Evolutionary conservation across 2,113 vertebrate genomes (phyloP), one percentile per base, ranked within the genome.

Genomic region (Tachysurus vachellii): DNA sequence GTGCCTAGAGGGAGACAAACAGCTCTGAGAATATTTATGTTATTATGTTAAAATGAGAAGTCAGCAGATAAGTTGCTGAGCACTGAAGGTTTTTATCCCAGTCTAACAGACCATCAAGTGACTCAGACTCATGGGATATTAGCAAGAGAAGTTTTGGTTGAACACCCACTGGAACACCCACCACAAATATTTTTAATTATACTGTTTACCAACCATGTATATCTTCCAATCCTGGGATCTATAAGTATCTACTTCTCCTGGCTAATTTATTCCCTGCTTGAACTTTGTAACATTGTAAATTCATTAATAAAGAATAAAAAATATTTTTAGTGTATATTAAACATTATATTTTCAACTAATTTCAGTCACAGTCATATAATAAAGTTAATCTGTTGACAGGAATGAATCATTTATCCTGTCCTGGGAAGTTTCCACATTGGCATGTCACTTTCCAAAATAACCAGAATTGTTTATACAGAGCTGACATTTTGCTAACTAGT

Each of bases 21-120:
- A 82, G 56, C 82, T 47, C 76, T 56, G 61, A 84, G 80, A 85
- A 80, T 75, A 50, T 82, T 85, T 54, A 62, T n/a, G 82, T 59
- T 87, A 26, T 42, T 21, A 85, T 89, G 87, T 81, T 81, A 89
- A 89, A 79, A 85, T 82, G 53, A 85, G 56, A 82, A 71, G 62
- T 12, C 61, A 31, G 82, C 50, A 59, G n/a, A 79, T 82, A 61
- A 44, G 50, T 85, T 64, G 76, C 50, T 70, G 26, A 50, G n/a
- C 6, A 47, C 8, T 11, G 79, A 57, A 21, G 23, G 16, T 36
- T 86, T 85, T 85, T 64, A 79, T 59, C 71, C 59, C 71, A 77
- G 19, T 50, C 56, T 62, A 76, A 77, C 75, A 79, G 44, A 80
- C 26, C 57, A 85, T 85, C 84, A 13, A 80, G 44, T 85, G 57